Conservation (phyloP, 2,888 invertebrate species). For the Tethea ocularis region DNA sequence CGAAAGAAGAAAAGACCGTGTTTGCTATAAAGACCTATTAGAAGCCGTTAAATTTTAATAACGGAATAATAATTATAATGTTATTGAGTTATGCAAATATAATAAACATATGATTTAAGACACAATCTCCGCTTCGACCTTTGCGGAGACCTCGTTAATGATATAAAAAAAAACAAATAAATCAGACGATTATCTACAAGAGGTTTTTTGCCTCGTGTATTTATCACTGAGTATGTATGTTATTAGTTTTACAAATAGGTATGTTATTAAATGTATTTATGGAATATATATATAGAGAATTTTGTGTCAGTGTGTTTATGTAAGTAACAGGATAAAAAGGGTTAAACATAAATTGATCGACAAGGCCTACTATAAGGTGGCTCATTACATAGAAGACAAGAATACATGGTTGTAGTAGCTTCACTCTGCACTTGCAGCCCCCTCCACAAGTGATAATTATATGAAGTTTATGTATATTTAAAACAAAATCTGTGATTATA, state of each 20-base stretch:
- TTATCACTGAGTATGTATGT: background rate
- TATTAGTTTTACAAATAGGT: background rate
- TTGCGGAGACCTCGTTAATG: slow-evolving; percentile 9
- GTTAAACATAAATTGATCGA: no score
- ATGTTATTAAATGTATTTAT: background rate
- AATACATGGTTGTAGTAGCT: no score
- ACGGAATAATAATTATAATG: background rate
- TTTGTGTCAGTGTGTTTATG: slow-evolving; percentile 23
- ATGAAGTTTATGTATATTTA: no score
- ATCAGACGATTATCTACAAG: slow-evolving; percentile 11
- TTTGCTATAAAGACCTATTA: background rate
- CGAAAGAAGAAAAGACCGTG: no score
- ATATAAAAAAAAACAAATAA: slow-evolving; percentile 15
- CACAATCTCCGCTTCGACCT: slow-evolving; percentile 8
- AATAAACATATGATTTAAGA: background rate
- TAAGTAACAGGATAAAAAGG: no score
- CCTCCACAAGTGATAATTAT: no score
- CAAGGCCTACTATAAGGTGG: no score
- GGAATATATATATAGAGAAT: background rate
- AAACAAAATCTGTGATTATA: no score
- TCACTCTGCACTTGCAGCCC: no score
- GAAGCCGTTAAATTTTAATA: background rate
- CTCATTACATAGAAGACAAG: no score
- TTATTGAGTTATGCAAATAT: slow-evolving; percentile 1
- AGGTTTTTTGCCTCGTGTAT: slow-evolving; percentile 8